Base-by-base conservation (phyloP, 2,888 invertebrate species). In the Brachynemurus nebulosus region DNA sequence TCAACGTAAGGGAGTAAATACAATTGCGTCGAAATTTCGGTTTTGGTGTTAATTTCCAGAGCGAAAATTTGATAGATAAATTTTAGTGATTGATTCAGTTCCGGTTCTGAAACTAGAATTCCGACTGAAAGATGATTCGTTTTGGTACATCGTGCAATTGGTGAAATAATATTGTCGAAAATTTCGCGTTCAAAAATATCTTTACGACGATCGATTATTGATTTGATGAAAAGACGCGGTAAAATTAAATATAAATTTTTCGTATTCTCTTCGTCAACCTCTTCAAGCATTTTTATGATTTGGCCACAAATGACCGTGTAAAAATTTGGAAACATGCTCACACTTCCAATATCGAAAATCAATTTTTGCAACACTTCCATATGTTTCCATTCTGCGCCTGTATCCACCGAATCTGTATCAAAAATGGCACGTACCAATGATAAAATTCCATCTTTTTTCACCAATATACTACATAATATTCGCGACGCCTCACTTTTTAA, bases 281-380 rank as follows among this genome's bases (percentile, higher is more conserved):
- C 55, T 25, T 55, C 53, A 16, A 75, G 52, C 53, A 78, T 65
- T 45, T 67, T 59, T 11, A 65, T 53, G 14, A 79, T 53, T 61
- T 79, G 74, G 35, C 59, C 54, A 52, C 67, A 68, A 44, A 74
- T 70, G 51, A 70, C 71, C 35, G 53, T 52, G n/a, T 74, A 62
- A 58, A 78, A 80, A 42, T 69, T 64, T 30, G 60, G 59, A 23
- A 67, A 59, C 50, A 68, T 55, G 23, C 52, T 49, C 42, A 53
- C 63, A 37, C 72, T 71, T 52, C 74, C 70, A 51, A 67, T 70
- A 21, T 68, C 67, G 45, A 74, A 62, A 45, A 82, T 68, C 45
- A 86, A 67, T 62, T 72, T 75, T 40, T 76, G 74, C 46, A 83
- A 70, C 52, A 76, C 68, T 45, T 81, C 76, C 53, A 80, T 68